Percentiles rank a stretch among this genome's conserved stretches.
Evolutionary conservation across 2,797 vertebrate genomes (phyloP).

Genomic region (Falco peregrinus): DNA sequence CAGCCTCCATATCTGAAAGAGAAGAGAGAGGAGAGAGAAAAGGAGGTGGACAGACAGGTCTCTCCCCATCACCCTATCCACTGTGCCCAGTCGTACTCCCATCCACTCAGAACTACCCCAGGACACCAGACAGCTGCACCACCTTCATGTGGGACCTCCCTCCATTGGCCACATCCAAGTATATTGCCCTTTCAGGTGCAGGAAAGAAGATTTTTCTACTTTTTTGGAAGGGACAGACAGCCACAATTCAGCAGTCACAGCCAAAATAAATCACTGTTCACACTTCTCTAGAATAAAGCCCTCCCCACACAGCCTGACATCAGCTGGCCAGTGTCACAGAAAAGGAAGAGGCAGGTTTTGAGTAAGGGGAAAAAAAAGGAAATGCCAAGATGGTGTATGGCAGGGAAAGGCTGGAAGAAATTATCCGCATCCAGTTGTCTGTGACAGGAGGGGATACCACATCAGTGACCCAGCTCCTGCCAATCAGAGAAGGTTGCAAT

Average conservation of each 20-base stretch:
- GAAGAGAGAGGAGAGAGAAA: background rate
- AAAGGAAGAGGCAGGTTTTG: background rate
- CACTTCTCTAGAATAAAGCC: background rate
- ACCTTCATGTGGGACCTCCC: background rate
- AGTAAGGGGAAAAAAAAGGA: background rate
- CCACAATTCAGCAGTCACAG: background rate
- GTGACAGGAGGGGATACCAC: background rate
- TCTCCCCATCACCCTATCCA: background rate
- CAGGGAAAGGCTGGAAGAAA: background rate
- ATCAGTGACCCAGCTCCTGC: fast-evolving
- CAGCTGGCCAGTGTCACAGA: background rate
- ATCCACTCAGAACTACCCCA: background rate
- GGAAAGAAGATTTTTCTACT: background rate
- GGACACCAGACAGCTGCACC: background rate
- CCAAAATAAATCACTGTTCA: background rate
- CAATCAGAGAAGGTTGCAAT: fast-evolving
- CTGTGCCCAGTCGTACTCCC: background rate
- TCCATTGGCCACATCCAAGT: background rate
- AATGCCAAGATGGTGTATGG: background rate
- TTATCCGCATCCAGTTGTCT: fast-evolving
- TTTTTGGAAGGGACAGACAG: background rate
- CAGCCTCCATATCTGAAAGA: slow-evolving; percentile 80
- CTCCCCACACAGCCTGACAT: background rate
- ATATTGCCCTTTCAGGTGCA: background rate
- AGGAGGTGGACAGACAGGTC: background rate